Evolutionary conservation across 2,888 invertebrate species (phyloP).

Genomic region (Andrena dorsata): DNA sequence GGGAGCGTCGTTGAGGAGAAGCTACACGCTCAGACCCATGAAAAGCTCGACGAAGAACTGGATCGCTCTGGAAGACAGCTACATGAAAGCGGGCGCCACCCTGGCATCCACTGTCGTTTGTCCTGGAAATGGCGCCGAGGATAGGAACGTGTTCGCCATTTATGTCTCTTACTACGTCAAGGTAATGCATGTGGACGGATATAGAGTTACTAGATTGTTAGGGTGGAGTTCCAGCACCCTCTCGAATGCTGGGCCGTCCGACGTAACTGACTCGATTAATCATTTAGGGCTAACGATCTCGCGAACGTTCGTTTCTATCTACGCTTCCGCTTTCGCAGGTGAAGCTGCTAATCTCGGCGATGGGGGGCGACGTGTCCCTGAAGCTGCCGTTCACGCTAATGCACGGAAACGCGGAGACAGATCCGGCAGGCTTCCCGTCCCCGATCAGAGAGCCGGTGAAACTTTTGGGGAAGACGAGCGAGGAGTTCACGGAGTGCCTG

Average conservation of each 20-base stretch:
- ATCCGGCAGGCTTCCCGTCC: slow-evolving; percentile 86
- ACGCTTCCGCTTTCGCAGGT: slow-evolving; percentile 83
- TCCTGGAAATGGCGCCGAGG: slow-evolving; percentile 87
- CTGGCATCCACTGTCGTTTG: slow-evolving; percentile 87
- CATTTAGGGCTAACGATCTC: neutral
- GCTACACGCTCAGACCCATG: slow-evolving; percentile 89
- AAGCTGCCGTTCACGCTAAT: slow-evolving; percentile 93
- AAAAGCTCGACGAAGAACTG: slow-evolving; percentile 94
- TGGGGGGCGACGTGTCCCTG: slow-evolving; percentile 92
- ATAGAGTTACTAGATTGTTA: neutral
- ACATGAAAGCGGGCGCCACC: slow-evolving; percentile 85
- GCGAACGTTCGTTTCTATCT: neutral
- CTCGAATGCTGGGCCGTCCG: too few relatives aligned
- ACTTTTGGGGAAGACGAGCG: slow-evolving; percentile 25
- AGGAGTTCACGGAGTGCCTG: slow-evolving; percentile 31
- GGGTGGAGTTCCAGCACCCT: too few relatives aligned
- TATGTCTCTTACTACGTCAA: slow-evolving; percentile 97
- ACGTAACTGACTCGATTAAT: too few relatives aligned
- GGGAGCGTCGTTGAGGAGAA: slow-evolving; percentile 88
- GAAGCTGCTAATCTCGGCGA: slow-evolving; percentile 91
- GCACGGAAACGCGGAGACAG: slow-evolving; percentile 89
- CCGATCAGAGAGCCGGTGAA: slow-evolving; percentile 65
- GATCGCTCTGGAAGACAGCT: slow-evolving; percentile 95
- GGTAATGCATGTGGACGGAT: slow-evolving; percentile 81
- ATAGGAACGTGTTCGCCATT: slow-evolving; percentile 95